Evolutionary conservation across 2,797 vertebrate species (phyloP), one percentile per base, ranked within the genome.

Genomic region (Malurus splendens): DNA sequence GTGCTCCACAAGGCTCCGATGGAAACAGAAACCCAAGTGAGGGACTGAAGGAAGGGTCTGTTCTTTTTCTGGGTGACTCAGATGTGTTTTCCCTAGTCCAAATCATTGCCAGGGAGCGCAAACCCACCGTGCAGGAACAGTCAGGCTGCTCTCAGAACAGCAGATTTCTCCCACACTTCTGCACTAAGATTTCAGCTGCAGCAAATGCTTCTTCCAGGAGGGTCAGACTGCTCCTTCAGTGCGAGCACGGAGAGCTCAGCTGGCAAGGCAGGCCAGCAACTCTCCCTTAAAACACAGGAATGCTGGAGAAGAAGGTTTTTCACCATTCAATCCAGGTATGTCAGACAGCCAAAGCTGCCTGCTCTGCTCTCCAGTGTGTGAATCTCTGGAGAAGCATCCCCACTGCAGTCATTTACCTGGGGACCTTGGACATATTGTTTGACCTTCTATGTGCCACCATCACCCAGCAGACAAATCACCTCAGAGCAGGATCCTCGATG

Each of bases 371-470:
- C 42, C 32, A 16, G 50, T 2, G 12, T 1, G 6, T 1, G 1
- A 19, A 19, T 60, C 62, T 68, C 67, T 4, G 1, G 41, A 86
- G 64, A 9, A 82, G n/a, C 27, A 52, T 6, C 24, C 62, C 42
- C 15, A 0, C 2, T 9, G 44, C 48, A 42, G 38, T 23, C 0
- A 0, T 51, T 48, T 54, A 72, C 71, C 52, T 41, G 9, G 9
- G 47, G 32, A 84, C 50, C 57, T 27, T 2, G 3, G 45, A n/a
- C 39, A 7, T 3, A 30, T 24, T 0, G 0, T 39, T 4, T 71
- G 76, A 86, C 61, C 78, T 88, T 48, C 79, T 19, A 7, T 14
- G 41, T 66, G 64, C 41, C 70, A 42, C 52, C 0, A 0, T 16
- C 45, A 52, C 39, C 22, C 72, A 32, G 48, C 38, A 64, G n/a